These are phyloP conservation scores for Scaptodrosophila lebanonensis DNA, from an alignment of 1,140 invertebrate species.

Conservation along the genomic window DNA sequence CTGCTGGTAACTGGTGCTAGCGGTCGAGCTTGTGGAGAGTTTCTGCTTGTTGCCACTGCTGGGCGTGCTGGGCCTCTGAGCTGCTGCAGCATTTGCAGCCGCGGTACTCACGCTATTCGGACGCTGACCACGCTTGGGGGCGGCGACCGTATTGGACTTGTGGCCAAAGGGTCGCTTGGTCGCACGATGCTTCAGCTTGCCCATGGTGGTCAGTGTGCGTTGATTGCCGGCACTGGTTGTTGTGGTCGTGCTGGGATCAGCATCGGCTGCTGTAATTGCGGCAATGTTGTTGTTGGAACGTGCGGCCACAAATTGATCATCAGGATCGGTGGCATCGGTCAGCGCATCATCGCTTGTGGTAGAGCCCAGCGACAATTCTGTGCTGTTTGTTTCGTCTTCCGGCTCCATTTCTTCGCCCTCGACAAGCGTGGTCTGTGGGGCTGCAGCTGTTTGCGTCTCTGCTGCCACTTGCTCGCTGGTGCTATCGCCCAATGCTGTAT, in stretches of 20 bases:
- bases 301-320: conserved; percentile 71
- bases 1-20: conserved; percentile 36
- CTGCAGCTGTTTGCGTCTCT: conserved; percentile 31
- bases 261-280: conserved; percentile 63
- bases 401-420: conserved; percentile 6
- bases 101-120: conserved; percentile 48
- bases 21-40: background rate
- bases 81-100: conserved; percentile 44
- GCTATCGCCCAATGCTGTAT: conserved; percentile 11
- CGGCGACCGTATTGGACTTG: conserved; percentile 42
- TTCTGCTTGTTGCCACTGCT: conserved; percentile 9
- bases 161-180: conserved; percentile 66
- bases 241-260: conserved; percentile 37
- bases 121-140: conserved; percentile 48
- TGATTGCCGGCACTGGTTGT: conserved; percentile 56
- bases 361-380: conserved; percentile 7
- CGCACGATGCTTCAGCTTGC: conserved; percentile 61
- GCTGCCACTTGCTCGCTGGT: conserved; percentile 1
- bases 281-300: conserved; percentile 69
- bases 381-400: background rate
- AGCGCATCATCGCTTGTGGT: conserved; percentile 55
- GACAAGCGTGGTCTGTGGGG: conserved; percentile 26
- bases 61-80: conserved; percentile 42
- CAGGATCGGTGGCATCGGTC: conserved; percentile 63
- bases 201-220: conserved; percentile 65